These are phyloP conservation scores for Suncus etruscus DNA, from an alignment of 2,113 vertebrate genomes.

Conservation along the genomic window DNA sequence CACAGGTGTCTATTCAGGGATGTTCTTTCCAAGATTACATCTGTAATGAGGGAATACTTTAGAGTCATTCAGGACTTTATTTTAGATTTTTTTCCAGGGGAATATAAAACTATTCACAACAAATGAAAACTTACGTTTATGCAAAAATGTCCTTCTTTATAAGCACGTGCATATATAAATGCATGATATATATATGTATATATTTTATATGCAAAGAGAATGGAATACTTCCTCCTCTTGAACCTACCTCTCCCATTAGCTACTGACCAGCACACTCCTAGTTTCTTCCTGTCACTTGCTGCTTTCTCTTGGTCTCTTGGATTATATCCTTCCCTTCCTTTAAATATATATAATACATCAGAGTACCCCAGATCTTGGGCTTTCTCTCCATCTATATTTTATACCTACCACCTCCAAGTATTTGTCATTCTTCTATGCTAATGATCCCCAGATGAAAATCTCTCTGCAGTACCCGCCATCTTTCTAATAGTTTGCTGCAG, in stretches of 20 bases:
- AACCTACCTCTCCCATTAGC: neutral
- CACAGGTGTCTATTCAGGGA: neutral
- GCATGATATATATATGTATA: neutral
- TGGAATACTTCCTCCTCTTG: neutral
- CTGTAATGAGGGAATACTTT: neutral
- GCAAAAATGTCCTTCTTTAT: neutral
- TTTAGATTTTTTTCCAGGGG: slow-evolving; percentile 28
- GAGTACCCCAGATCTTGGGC: neutral
- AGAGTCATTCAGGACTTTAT: slow-evolving; percentile 19
- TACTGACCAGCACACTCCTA: neutral
- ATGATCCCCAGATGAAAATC: slow-evolving; percentile 11
- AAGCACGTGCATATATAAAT: neutral
- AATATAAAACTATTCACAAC: neutral
- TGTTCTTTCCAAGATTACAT: neutral
- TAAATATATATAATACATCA: neutral
- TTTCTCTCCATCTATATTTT: neutral
- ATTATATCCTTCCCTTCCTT: neutral
- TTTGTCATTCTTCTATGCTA: neutral
- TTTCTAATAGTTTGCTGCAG: neutral
- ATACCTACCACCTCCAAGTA: neutral
- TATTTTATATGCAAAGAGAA: neutral
- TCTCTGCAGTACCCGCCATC: neutral
- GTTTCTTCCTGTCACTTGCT: neutral
- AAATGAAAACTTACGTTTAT: slow-evolving; percentile 44
- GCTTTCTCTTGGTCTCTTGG: neutral